These are phyloP conservation scores for Meles meles DNA, from an alignment of 2,113 vertebrate genomes.

Conservation along the genomic window DNA sequence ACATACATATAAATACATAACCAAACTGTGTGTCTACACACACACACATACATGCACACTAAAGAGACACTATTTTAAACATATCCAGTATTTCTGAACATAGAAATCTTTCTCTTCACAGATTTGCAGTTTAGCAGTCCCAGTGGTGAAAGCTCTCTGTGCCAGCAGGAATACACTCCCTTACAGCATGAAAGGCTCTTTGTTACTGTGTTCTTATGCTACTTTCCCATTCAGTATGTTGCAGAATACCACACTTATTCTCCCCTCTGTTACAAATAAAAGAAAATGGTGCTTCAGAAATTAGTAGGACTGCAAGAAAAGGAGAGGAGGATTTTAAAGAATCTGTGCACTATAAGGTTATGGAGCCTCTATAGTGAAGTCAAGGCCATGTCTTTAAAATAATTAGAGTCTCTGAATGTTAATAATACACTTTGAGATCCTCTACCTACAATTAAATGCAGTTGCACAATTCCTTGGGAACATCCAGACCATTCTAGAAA, in stretches of 20 bases:
- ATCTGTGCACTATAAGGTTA: background rate
- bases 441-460: background rate
- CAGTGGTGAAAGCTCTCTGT: background rate
- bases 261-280: background rate
- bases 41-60: background rate
- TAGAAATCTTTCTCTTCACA: constrained; percentile 9
- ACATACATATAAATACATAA: background rate
- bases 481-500: background rate
- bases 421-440: background rate
- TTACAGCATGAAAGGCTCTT: constrained; percentile 33
- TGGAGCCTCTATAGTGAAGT: background rate
- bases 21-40: background rate
- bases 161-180: background rate
- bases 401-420: background rate
- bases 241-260: background rate
- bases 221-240: background rate
- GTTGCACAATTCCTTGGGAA: background rate
- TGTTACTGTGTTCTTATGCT: constrained; percentile 32
- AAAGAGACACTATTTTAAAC: background rate
- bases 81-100: background rate
- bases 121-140: background rate
- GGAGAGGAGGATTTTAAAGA: background rate
- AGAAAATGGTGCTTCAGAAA: background rate
- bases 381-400: background rate
- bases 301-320: background rate